Evolutionary conservation across 2,113 vertebrate genomes (phyloP).

Genomic region (Ochotona princeps): DNA sequence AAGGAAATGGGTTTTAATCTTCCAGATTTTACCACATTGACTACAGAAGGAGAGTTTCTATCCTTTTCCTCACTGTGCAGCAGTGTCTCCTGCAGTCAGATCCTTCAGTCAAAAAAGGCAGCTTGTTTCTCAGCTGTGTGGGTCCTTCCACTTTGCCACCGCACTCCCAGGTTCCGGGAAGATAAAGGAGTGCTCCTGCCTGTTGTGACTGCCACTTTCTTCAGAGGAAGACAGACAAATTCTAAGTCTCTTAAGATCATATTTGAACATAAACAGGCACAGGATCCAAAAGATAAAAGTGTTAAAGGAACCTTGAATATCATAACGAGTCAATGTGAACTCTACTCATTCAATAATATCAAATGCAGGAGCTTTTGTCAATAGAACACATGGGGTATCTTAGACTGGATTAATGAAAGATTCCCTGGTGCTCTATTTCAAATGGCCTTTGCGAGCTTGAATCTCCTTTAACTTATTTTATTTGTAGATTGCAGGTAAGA

Average conservation of each 20-base stretch:
- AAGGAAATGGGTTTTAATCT: background rate
- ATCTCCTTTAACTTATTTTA: background rate
- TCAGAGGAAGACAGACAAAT: background rate
- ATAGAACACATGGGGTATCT: background rate
- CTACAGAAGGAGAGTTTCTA: background rate
- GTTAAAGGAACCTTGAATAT: background rate
- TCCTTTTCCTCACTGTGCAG: background rate
- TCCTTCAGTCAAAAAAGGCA: background rate
- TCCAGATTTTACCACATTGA: background rate
- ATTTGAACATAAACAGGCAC: background rate
- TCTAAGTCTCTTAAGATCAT: background rate
- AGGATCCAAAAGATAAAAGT: background rate
- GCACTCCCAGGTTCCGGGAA: background rate
- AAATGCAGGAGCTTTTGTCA: background rate
- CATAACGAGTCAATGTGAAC: background rate
- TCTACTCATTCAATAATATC: conserved; percentile 20
- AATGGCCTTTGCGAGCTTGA: conserved; percentile 23
- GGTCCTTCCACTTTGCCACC: background rate
- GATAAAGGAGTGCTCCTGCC: background rate
- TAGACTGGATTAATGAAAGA: background rate
- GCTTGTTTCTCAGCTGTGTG: background rate
- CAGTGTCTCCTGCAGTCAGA: background rate
- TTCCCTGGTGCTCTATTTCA: background rate
- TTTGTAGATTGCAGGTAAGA: background rate
- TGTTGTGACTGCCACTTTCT: background rate